Evolutionary conservation across 2,797 vertebrate species (phyloP).

Genomic region (Zenarchopterus dispar): DNA sequence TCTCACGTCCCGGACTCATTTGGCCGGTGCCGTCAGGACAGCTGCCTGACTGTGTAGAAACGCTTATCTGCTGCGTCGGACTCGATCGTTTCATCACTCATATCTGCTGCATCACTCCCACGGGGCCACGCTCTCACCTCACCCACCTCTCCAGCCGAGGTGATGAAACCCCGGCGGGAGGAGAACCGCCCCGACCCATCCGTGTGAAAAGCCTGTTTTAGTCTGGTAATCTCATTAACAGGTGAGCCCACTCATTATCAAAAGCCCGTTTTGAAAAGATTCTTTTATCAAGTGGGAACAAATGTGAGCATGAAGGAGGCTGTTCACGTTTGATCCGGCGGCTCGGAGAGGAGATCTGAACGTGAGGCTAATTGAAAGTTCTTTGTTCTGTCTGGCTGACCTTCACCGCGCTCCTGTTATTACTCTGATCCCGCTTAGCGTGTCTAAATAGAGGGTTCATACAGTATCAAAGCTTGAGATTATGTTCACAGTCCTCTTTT

Average conservation of each 20-base stretch:
- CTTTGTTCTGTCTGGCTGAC: conserved; percentile 52
- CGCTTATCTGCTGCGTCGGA: conserved; percentile 4
- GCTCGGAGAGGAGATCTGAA: conserved; percentile 25
- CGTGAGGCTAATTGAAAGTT: conserved; percentile 40
- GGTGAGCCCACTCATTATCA: conserved; percentile 71
- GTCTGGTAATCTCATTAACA: conserved; percentile 83
- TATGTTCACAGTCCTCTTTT: conserved; percentile 29
- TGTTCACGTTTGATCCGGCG: conserved; percentile 51
- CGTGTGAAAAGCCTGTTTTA: conserved; percentile 68
- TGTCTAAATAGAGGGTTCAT: conserved; percentile 24
- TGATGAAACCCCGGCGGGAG: conserved; percentile 68
- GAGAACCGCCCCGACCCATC: conserved; percentile 43
- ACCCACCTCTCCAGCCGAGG: conserved; percentile 62
- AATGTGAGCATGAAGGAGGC: conserved; percentile 19
- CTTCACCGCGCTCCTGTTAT: conserved; percentile 39
- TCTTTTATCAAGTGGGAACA: conserved; percentile 37
- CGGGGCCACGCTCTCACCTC: conserved; percentile 52
- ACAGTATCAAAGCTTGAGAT: conserved; percentile 56
- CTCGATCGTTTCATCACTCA: conserved; percentile 34
- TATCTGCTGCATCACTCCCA: conserved; percentile 21
- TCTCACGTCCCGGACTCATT: background rate
- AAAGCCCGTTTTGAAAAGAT: conserved; percentile 37
- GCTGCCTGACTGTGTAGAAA: background rate
- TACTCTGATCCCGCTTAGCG: conserved; percentile 22
- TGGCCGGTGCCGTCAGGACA: background rate